Evolutionary conservation across 2,113 vertebrate species (phyloP).

Genomic region (Echinops telfairi): DNA sequence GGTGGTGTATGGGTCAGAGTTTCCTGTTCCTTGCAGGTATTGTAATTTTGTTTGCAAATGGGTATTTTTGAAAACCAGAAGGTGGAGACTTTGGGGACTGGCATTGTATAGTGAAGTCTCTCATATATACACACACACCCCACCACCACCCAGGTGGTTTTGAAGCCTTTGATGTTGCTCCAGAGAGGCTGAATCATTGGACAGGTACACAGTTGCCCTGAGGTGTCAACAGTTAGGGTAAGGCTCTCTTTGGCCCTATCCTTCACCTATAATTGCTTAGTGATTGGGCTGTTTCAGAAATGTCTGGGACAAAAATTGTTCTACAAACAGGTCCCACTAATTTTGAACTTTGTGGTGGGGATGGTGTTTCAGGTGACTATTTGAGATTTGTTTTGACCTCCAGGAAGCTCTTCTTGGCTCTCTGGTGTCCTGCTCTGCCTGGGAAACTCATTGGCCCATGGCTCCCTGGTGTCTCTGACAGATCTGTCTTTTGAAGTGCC

Average conservation of each 20-base stretch:
- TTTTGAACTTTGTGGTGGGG: background rate
- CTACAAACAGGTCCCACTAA: background rate
- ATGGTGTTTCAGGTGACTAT: constrained; percentile 8
- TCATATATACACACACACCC: background rate
- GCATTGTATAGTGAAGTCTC: background rate
- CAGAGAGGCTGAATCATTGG: background rate
- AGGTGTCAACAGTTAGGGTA: too few relatives aligned
- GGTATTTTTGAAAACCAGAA: background rate
- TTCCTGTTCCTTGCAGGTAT: background rate
- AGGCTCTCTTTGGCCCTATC: background rate
- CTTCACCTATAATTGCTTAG: background rate
- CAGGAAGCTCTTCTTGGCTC: background rate
- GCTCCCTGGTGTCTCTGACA: too few relatives aligned
- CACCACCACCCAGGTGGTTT: background rate
- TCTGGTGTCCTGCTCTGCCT: background rate
- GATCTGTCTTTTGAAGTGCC: too few relatives aligned
- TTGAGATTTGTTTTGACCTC: constrained; percentile 2
- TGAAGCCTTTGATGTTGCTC: background rate
- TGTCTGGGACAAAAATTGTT: background rate
- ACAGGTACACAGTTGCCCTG: background rate
- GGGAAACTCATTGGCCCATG: too few relatives aligned
- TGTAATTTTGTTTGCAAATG: background rate
- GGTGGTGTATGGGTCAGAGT: background rate
- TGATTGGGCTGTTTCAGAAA: constrained; percentile 9
- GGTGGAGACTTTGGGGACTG: background rate